A percentile compares a stretch with the other conserved stretches of the same genome.
These are phyloP conservation scores for Drosophila mojavensis DNA, from an alignment of 1,140 invertebrate species.

Conservation along the genomic window DNA sequence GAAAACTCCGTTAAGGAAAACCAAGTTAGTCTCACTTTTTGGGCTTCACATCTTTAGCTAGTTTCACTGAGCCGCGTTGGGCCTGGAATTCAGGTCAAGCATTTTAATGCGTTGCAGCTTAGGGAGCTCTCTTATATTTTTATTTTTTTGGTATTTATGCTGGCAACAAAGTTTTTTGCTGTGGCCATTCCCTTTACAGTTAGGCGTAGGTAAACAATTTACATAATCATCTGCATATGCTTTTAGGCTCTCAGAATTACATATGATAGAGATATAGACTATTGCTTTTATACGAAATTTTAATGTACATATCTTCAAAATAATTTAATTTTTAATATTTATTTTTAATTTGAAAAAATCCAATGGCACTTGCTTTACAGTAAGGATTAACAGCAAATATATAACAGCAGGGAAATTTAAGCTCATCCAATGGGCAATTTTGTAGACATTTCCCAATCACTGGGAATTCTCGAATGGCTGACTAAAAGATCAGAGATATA, in stretches of 20 bases:
- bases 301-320: no score
- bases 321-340: no score
- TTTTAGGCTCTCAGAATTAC: no score
- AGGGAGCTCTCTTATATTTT: conserved; percentile 6
- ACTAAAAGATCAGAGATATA: conserved; percentile 8
- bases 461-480: conserved; percentile 10
- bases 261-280: no score
- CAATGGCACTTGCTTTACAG: background rate
- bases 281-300: no score
- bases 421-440: background rate
- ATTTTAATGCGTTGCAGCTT: conserved; percentile 52
- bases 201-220: conserved; percentile 9
- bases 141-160: conserved; percentile 17
- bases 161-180: background rate
- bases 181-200: conserved; percentile 34
- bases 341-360: no score
- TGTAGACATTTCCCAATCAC: background rate
- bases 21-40: conserved; percentile 25
- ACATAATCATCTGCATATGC: background rate
- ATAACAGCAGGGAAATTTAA: background rate
- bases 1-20: conserved; percentile 22
- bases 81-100: conserved; percentile 66
- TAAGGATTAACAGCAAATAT: background rate
- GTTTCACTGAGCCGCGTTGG: conserved; percentile 23
- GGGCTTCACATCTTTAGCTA: conserved; percentile 21